These are phyloP conservation scores for Baccha elongata DNA, from an alignment of 2,888 invertebrate genomes.

Conservation along the genomic window DNA sequence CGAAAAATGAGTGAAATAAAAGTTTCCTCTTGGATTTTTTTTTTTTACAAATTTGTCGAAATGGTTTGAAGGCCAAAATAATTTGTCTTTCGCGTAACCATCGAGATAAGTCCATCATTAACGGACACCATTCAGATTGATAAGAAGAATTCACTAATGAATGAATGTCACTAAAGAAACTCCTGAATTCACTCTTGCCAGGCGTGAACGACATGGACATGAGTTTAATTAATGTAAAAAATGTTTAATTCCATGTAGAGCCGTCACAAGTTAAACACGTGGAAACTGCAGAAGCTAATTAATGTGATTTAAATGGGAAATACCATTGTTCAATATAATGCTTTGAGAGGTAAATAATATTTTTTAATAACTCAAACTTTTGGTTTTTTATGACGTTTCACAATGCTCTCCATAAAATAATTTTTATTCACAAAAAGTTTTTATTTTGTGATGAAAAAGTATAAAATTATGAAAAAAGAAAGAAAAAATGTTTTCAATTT, in stretches of 20 bases:
- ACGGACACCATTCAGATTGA: constrained; percentile 17
- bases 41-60: constrained; percentile 8
- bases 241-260: constrained; percentile 46
- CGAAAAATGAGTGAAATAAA: constrained; percentile 5
- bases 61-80: constrained; percentile 15
- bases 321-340: not conserved
- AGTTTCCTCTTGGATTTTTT: constrained; percentile 18
- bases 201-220: constrained; percentile 22
- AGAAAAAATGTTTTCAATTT: no score
- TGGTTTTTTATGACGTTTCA: no score
- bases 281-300: constrained; percentile 55
- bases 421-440: no score
- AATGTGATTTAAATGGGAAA: constrained; percentile 57
- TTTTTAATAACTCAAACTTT: not conserved
- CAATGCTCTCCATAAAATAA: no score
- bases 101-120: constrained; percentile 5
- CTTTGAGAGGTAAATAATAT: not conserved
- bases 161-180: constrained; percentile 11
- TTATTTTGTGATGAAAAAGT: no score
- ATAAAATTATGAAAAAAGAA: no score
- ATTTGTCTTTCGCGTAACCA: constrained; percentile 32
- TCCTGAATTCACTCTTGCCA: constrained; percentile 6
- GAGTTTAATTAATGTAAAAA: constrained; percentile 67
- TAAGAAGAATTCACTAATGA: constrained; percentile 21
- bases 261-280: constrained; percentile 12